phyloP scores from a whole-genome alignment of 1,140 invertebrate genomes.

The Frieseomelitta varia region DNA sequence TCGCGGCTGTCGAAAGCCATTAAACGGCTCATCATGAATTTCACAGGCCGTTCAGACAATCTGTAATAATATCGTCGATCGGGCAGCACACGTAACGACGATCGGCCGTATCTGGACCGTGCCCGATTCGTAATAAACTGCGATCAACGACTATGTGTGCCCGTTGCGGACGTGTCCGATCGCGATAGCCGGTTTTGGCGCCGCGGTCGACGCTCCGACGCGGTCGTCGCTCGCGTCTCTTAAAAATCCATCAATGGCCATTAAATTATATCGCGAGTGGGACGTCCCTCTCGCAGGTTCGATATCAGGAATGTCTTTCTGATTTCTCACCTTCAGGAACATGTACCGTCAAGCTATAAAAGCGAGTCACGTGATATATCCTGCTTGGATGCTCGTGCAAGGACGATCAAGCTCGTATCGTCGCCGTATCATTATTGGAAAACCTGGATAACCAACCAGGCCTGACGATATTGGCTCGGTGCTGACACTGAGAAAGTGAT shows the following conservation, averaged over 20 bases:
- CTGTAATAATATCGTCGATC: conserved; percentile 73
- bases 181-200: conserved; percentile 52
- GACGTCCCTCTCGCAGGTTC: background rate
- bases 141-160: conserved; percentile 52
- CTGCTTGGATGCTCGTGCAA: background rate
- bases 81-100: conserved; percentile 43
- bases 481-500: too few relatives aligned
- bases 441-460: background rate
- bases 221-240: background rate
- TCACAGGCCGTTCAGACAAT: conserved; percentile 70
- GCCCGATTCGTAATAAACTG: conserved; percentile 70
- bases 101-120: conserved; percentile 69
- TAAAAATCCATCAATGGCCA: conserved; percentile 3
- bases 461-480: too few relatives aligned
- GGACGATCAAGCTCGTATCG: background rate
- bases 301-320: conserved; percentile 28
- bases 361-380: background rate
- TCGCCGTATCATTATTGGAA: background rate
- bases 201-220: conserved; percentile 6
- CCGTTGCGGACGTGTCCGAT: conserved; percentile 24
- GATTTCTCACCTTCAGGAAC: background rate
- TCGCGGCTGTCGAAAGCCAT: conserved; percentile 69
- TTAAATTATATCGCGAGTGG: background rate
- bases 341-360: conserved; percentile 7
- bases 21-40: conserved; percentile 75